Conservation (phyloP, 2,797 vertebrate species). For the Jordanella pulchra region DNA sequence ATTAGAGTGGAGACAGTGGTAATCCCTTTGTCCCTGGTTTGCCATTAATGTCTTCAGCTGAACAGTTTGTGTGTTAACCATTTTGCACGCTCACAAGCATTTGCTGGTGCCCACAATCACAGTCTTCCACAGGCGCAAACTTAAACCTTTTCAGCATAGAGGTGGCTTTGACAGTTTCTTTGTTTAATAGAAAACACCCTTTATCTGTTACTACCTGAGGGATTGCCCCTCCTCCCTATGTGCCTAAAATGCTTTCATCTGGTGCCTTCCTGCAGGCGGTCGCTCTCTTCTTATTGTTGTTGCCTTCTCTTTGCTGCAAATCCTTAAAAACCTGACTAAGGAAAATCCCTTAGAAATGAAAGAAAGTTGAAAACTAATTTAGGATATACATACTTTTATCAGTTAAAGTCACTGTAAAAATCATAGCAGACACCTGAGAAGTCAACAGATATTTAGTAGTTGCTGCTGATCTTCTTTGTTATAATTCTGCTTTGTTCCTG, state of each 20-base stretch:
- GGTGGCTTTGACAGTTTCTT: slow-evolving; percentile 76
- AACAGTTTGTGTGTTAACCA: slow-evolving; percentile 55
- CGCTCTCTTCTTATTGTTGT: slow-evolving; percentile 60
- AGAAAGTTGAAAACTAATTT: slow-evolving; percentile 33
- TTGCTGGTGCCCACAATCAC: slow-evolving; percentile 32
- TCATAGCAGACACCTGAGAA: background rate
- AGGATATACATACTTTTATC: slow-evolving; percentile 16
- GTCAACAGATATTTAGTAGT: background rate
- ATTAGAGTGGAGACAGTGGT: slow-evolving; percentile 79
- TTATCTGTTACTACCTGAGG: slow-evolving; percentile 78
- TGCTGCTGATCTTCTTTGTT: background rate
- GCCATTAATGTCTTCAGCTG: slow-evolving; percentile 71
- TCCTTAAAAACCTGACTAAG: slow-evolving; percentile 36
- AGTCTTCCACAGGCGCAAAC: slow-evolving; percentile 18
- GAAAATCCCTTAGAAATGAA: background rate
- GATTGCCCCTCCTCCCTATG: slow-evolving; percentile 48
- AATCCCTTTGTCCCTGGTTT: slow-evolving; percentile 81
- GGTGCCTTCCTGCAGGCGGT: slow-evolving; percentile 47
- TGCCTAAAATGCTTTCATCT: slow-evolving; percentile 70
- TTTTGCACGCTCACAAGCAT: slow-evolving; percentile 36
- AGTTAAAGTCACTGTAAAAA: slow-evolving; percentile 15
- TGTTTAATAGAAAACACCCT: slow-evolving; percentile 77
- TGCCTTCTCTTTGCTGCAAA: slow-evolving; percentile 49
- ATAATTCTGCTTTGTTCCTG: slow-evolving; percentile 33
- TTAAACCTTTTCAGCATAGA: slow-evolving; percentile 68